Evolutionary conservation across 1,140 invertebrate genomes (phyloP), one percentile per base, ranked within the genome.

Genomic region (Muscidifurax raptorellus): DNA sequence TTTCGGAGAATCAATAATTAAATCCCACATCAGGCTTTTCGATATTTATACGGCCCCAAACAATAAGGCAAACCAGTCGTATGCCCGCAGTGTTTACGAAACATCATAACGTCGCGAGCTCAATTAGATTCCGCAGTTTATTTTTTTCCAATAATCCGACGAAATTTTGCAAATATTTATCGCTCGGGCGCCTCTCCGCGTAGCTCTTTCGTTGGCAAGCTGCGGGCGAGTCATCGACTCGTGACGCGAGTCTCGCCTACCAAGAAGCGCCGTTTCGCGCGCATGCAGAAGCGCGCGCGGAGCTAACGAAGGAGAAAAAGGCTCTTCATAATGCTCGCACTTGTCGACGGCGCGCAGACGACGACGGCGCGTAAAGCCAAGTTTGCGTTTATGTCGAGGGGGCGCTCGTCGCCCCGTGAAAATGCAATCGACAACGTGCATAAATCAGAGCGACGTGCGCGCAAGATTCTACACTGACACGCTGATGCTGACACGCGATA

Each of bases 301-400:
- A 69, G 52, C 52, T 78, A 78, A 78, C 76, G 76, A 78, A 78
- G 76, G 27, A 78, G 52, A 78, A 78, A 78, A 66, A 32, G 76
- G 30, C 76, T n/a, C 76, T 64, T 78, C 76, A 32, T 64, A 74
- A 78, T 30, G 52, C 72, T 74, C 36, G n/a, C n/a, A 25, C 72
- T 40, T 74, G 72, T 40, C 72, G 72, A 40, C 72, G 52, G 44
- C 44, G 52, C 47, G 47, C 47, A 52, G 47, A 52, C 47, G 47
- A 52, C 74, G 40, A 6, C 74, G 40, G 6, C 40, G 27, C 1
- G 44, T 30, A 78, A 36, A 64, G 52, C n/a, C 44, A 36, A 78
- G 76, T 78, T 78, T 78, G 27, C 44, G 66, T 69, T 69, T 28
- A 30, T 28, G 25, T 69, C 66, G 74, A 76, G 30, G 5, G 18